Conservation (phyloP, 1,140 invertebrate genomes). For the Leucophenga varia region DNA sequence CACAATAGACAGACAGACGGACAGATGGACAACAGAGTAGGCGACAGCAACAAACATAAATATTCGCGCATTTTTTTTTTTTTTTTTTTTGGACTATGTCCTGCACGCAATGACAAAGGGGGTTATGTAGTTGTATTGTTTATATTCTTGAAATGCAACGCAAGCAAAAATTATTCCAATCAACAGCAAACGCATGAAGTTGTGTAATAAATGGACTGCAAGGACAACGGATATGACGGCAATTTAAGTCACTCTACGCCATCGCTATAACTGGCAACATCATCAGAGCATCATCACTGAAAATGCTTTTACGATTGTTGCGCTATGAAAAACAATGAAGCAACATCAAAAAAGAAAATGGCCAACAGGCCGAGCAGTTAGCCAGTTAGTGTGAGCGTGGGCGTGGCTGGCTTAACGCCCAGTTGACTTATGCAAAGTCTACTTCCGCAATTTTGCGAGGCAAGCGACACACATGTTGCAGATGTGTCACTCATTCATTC, state of each 20-base stretch:
- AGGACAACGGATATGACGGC: constrained; percentile 39
- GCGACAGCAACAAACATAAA: constrained; percentile 9
- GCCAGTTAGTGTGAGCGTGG: constrained; percentile 19
- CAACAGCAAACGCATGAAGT: constrained; percentile 4
- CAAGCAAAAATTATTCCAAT: constrained; percentile 6
- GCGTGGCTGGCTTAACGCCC: constrained; percentile 28
- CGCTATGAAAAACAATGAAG: too few species aligned
- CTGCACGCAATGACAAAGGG: constrained; percentile 3
- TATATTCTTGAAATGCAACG: background rate
- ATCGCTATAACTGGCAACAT: too few species aligned
- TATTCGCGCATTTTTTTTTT: constrained; percentile 4
- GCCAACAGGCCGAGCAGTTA: constrained; percentile 10
- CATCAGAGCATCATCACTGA: too few species aligned
- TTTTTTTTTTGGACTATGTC: background rate
- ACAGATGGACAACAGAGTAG: too few species aligned
- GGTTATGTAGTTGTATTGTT: background rate
- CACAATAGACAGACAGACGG: too few species aligned
- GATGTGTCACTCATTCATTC: constrained; percentile 1
- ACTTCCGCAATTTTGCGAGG: constrained; percentile 2
- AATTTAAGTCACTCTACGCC: constrained; percentile 51
- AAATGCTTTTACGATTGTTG: too few species aligned
- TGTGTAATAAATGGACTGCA: too few species aligned
- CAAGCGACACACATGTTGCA: constrained; percentile 12
- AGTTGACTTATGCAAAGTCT: constrained; percentile 7
- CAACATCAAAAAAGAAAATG: too few species aligned